Evolutionary conservation across 1,140 invertebrate species (phyloP), one percentile per base, ranked within the genome.

Genomic region (Danaus plexippus): DNA sequence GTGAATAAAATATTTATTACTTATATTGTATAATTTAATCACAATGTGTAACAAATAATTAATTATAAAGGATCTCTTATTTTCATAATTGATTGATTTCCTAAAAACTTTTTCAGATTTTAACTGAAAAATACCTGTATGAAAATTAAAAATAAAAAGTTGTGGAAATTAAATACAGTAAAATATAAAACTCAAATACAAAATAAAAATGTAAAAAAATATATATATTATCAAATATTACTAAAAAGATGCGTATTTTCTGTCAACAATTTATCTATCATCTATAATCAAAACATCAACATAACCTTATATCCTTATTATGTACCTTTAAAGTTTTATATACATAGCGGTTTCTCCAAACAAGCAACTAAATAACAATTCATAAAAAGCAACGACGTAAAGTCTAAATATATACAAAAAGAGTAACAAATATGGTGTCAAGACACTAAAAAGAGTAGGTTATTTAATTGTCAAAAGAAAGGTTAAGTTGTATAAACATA

Each of bases 251-350:
- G 22, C 12, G 15, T 13, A 43, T 15, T 48, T 65, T 22, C 62
- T 71, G 73, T 69, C 69, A 78, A 67, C 61, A 64, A 54, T 64
- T 67, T 65, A 70, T 57, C 67, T 57, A 66, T 67, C 66, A 75
- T 67, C 57, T 61, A 57, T 64, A 74, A 81, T 66, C 80, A 85
- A 84, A 87, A 85, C 84, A 85, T 84, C 81, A 87, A 87, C 84
- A 87, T 87, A 87, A 87, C 83, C 81, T 85, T 77, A 78, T 12
- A 57, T 15, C n/a, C 6, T 18, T 8, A 46, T 49, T 51, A 46
- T 9, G 11, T 42, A 1, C 9, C 41, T 46, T 52, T 46, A 8
- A 52, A 46, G 11, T 40, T n/a, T 13, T 41, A 51, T 45, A 12
- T 50, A 9, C 8, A 52, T 41, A 22, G 22, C n/a, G 22, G 22